phyloP scores from a whole-genome alignment of 2,113 vertebrate species.

The Pipa parva region DNA sequence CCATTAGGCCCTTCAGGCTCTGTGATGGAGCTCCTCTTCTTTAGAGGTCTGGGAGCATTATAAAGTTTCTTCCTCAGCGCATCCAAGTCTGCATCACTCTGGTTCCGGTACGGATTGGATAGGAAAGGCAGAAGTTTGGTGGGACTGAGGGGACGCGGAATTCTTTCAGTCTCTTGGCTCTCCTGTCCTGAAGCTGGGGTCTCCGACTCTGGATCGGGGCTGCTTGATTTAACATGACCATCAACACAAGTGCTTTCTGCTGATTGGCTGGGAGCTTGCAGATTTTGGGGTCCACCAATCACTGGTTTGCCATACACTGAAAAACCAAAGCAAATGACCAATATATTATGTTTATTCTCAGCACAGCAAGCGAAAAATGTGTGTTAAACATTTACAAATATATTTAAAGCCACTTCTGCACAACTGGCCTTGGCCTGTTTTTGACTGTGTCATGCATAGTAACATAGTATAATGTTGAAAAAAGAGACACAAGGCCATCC shows the following conservation, averaged over 20 bases:
- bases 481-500: no score
- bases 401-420: no score
- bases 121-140: constrained; percentile 94
- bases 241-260: constrained; percentile 68
- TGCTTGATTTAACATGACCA: constrained; percentile 63
- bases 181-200: constrained; percentile 53
- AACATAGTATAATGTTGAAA: no score
- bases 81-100: constrained; percentile 91
- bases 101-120: constrained; percentile 90
- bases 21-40: constrained; percentile 96
- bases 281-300: constrained; percentile 61
- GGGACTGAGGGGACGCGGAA: constrained; percentile 89
- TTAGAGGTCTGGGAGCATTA: constrained; percentile 86
- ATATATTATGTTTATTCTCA: not conserved
- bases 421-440: no score
- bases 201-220: constrained; percentile 63
- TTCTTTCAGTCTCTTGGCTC: constrained; percentile 74
- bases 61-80: constrained; percentile 88
- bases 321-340: not conserved
- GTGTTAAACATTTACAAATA: no score
- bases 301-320: constrained; percentile 93
- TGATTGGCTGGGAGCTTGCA: constrained; percentile 48
- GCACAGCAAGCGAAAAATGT: not conserved
- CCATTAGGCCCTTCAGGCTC: constrained; percentile 92
- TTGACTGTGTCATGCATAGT: no score